Conservation (phyloP, 1,140 invertebrate species). For the Camponotus pennsylvanicus region DNA sequence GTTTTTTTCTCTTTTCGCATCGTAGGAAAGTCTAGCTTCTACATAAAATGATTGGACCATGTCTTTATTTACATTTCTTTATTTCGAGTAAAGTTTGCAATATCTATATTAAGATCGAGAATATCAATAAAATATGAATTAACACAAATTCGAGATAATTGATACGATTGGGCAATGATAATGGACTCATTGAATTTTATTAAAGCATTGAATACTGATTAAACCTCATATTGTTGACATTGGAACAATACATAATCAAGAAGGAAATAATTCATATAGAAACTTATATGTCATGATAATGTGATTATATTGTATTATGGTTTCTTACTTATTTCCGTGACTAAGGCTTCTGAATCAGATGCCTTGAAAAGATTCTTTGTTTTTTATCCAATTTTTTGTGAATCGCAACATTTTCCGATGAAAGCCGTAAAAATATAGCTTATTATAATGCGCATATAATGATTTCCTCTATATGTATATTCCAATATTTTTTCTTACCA, state of each 20-base stretch:
- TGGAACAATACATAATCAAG: background rate
- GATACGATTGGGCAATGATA: background rate
- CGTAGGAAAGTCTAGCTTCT: background rate
- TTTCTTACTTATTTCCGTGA: background rate
- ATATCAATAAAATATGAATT: background rate
- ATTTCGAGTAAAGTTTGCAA: background rate
- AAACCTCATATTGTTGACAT: background rate
- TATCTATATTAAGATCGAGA: constrained; percentile 25
- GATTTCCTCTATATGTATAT: background rate
- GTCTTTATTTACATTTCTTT: constrained; percentile 48
- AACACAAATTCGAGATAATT: constrained; percentile 7
- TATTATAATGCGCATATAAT: constrained; percentile 1
- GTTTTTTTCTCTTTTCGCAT: constrained; percentile 14
- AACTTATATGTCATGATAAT: background rate
- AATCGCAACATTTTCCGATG: background rate
- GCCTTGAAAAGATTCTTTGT: background rate
- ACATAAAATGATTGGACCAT: constrained; percentile 9
- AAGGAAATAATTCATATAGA: background rate
- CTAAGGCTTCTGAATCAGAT: background rate
- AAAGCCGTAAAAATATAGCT: background rate
- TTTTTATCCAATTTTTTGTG: background rate
- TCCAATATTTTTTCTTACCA: background rate
- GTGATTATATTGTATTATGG: background rate
- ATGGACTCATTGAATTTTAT: constrained; percentile 3
- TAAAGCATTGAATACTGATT: constrained; percentile 12